Evolutionary conservation across 2,797 vertebrate genomes (phyloP), one percentile per base, ranked within the genome.

Genomic region (Periparus ater): DNA sequence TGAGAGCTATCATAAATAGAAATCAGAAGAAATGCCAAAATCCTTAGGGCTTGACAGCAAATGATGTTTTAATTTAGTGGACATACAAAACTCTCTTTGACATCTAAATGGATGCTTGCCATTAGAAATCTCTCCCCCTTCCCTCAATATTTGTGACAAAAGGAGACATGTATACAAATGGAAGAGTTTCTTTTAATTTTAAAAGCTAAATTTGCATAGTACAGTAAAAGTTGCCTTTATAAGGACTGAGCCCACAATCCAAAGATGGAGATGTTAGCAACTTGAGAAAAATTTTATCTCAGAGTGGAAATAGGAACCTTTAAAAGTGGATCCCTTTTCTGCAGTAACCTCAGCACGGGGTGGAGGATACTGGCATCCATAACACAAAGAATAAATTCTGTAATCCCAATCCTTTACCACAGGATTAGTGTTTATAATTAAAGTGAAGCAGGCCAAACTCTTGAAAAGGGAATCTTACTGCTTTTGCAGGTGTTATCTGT

Each of bases 1-100:
- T 72, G 67, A 72, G 91, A 97, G 94, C 79, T 96, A 86, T 96
- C 96, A 97, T 96, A 97, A 96, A 80, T n/a, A 96, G 70, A 92
- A 97, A 93, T 93, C 75, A 88, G 93, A 97, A 72, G 68, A 71
- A 81, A 66, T 93, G 89, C 62, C 90, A 96, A 95, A 93, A 90
- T 96, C 86, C 95, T 92, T 58, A 96, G 93, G 60, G 38, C 70
- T 74, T 96, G 94, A 95, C 91, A 97, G 94, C 40, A 81, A 85
- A 89, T 82, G 47, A 93, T 93, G 75, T 93, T 96, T 96, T 97
- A 96, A 96, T 96, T 96, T 91, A 91, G 63, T 88, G 94, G 89
- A 93, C 90, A 70, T 68, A 36, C 17, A 90, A 87, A 97, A 95
- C 65, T 83, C 74, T 84, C 76, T 91, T 92, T 97, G 93, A 97